Evolutionary conservation across 2,113 vertebrate genomes (phyloP), one percentile per base, ranked within the genome.

Genomic region (Pterocles gutturalis): DNA sequence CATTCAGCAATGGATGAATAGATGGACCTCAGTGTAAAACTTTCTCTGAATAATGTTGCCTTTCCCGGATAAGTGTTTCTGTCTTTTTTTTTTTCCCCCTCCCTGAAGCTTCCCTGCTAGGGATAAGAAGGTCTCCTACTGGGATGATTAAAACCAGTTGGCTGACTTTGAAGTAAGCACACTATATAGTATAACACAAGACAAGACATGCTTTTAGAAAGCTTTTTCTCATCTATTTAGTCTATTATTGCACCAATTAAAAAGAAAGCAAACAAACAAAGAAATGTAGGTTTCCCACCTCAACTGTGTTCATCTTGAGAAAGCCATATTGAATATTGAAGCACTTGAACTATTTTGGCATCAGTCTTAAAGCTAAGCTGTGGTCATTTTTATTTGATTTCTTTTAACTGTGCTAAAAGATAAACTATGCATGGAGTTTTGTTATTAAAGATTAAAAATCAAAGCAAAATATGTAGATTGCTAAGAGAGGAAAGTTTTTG

Each of bases 71-170:
- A 5, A 24, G 31, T 57, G 34, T 60, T 85, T 58, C 20, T 34
- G 11, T 29, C 7, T 11, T 5, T 36, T 31, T 31, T 34, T 14
- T 29, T 31, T 4, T 7, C n/a, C 14, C 20, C 7, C 11, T 9
- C 14, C 2, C 20, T 55, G 46, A 76, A 90, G 31, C 2, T 78
- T 86, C 14, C 31, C 43, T 92, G 29, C 80, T 81, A 77, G 46
- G 76, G 88, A 29, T 86, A 62, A 90, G 71, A 87, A 13, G 26
- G 7, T 75, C 43, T 72, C 85, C 46, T 78, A 34, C 71, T 81
- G 64, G 45, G 80, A 80, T 94, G 80, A 93, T 96, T 95, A 70
- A 86, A 97, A 77, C 31, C 96, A 94, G 53, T 90, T 85, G 84
- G 25, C 26, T 90, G 76, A 75, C 65, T 83, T 49, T 93, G 48